Conservation (phyloP, 2,797 vertebrate genomes). For the Gambusia yucatana region DNA sequence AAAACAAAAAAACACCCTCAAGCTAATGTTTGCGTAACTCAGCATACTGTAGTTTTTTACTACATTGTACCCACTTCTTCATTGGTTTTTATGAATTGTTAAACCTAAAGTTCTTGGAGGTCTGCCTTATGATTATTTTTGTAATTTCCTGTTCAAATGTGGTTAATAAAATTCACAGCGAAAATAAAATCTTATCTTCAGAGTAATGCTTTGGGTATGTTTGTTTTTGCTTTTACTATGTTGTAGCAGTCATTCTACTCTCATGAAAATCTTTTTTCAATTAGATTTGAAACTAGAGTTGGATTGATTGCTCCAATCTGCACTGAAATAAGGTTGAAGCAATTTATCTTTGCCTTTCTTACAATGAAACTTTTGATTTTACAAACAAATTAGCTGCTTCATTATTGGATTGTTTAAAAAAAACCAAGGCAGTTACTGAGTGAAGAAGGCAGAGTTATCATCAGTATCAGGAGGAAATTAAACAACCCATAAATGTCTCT, state of each 20-base stretch:
- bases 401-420: too few relatives aligned
- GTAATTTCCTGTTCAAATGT: not conserved
- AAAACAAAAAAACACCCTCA: not conserved
- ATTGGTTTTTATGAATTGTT: not conserved
- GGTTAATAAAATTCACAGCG: not conserved
- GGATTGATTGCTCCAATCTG: too few relatives aligned
- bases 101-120: not conserved
- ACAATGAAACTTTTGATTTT: not conserved
- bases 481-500: too few relatives aligned
- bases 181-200: not conserved
- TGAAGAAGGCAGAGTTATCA: too few relatives aligned
- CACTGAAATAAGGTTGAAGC: not conserved
- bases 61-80: not conserved
- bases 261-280: not conserved
- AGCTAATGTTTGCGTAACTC: not conserved
- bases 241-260: not conserved
- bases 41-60: not conserved
- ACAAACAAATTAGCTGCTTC: not conserved
- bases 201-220: not conserved
- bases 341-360: not conserved
- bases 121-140: not conserved
- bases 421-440: too few relatives aligned
- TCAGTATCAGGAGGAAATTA: too few relatives aligned
- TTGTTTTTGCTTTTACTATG: not conserved
- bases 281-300: not conserved